Percentiles rank a stretch among this genome's conserved stretches.
Evolutionary conservation across 2,113 vertebrate species (phyloP).

Genomic region (Neoarius graeffei): DNA sequence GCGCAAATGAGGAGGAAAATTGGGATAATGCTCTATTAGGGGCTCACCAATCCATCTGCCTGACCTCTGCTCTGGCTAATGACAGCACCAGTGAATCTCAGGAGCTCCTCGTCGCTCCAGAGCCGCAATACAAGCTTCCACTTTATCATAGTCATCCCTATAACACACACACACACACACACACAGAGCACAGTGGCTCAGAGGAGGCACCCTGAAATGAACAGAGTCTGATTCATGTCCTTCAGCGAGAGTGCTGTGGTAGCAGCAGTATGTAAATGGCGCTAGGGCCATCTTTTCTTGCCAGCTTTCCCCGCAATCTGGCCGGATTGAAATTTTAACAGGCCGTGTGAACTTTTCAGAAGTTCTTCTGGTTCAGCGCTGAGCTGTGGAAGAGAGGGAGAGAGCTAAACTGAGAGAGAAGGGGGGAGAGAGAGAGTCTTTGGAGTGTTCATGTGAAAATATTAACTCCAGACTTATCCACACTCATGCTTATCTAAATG

Average conservation of each 20-base stretch:
- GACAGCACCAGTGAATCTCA: constrained; percentile 71
- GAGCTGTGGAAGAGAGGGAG: constrained; percentile 43
- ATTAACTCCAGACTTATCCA: constrained; percentile 75
- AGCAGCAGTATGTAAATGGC: constrained; percentile 54
- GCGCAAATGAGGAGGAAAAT: constrained; percentile 99
- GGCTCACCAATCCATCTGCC: constrained; percentile 93
- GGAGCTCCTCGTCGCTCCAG: constrained; percentile 70
- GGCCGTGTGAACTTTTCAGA: constrained; percentile 70
- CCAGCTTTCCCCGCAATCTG: constrained; percentile 50
- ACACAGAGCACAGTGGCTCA: background rate
- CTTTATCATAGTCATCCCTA: constrained; percentile 56
- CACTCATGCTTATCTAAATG: constrained; percentile 76
- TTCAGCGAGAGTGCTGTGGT: constrained; percentile 20
- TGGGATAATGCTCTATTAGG: constrained; percentile 99
- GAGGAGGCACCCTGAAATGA: constrained; percentile 19
- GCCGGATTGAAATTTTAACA: constrained; percentile 66
- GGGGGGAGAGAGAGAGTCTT: constrained; percentile 54
- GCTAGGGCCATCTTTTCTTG: constrained; percentile 46
- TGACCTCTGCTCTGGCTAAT: constrained; percentile 80
- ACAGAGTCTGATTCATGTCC: constrained; percentile 28
- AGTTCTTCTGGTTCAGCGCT: constrained; percentile 70
- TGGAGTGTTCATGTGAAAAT: constrained; percentile 77
- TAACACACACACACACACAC: background rate
- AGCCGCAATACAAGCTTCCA: constrained; percentile 55
- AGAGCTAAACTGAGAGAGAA: constrained; percentile 43